These are phyloP conservation scores for Galleria mellonella DNA, from an alignment of 1,140 invertebrate genomes.

Conservation along the genomic window DNA sequence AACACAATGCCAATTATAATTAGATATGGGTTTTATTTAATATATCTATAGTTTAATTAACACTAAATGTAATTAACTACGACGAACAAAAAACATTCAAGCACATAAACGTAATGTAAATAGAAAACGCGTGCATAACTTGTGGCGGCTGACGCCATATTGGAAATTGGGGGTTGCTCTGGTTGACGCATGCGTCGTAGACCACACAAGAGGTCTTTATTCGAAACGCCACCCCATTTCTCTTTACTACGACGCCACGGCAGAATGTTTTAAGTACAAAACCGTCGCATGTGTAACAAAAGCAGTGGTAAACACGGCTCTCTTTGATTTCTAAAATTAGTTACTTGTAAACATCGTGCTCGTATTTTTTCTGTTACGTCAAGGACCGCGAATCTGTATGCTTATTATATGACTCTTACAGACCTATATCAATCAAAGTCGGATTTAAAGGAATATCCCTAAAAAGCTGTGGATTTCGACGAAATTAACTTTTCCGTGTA, in stretches of 20 bases:
- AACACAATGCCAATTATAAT: neutral
- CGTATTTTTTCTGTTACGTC: neutral
- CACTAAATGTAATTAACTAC: neutral
- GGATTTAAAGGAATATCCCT: neutral
- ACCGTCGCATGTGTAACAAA: no score
- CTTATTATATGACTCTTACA: neutral
- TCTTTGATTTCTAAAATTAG: no score
- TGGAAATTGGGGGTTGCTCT: slow-evolving; percentile 42
- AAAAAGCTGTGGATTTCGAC: neutral
- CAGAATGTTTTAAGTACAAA: no score
- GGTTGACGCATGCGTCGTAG: slow-evolving; percentile 48
- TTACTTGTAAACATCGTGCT: no score
- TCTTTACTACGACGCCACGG: neutral
- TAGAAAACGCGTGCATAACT: slow-evolving; percentile 55
- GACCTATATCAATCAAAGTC: slow-evolving; percentile 16
- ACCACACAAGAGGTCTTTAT: slow-evolving; percentile 29
- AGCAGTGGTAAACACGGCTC: no score
- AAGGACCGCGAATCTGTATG: neutral
- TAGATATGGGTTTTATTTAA: neutral
- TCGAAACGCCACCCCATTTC: slow-evolving; percentile 25
- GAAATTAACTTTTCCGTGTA: no score
- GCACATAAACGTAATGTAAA: slow-evolving; percentile 22
- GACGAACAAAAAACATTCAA: slow-evolving; percentile 2
- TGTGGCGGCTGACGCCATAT: slow-evolving; percentile 63
- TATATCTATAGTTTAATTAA: neutral